These are phyloP conservation scores for Lucilia cuprina DNA, from an alignment of 1,140 invertebrate species.

Conservation along the genomic window DNA sequence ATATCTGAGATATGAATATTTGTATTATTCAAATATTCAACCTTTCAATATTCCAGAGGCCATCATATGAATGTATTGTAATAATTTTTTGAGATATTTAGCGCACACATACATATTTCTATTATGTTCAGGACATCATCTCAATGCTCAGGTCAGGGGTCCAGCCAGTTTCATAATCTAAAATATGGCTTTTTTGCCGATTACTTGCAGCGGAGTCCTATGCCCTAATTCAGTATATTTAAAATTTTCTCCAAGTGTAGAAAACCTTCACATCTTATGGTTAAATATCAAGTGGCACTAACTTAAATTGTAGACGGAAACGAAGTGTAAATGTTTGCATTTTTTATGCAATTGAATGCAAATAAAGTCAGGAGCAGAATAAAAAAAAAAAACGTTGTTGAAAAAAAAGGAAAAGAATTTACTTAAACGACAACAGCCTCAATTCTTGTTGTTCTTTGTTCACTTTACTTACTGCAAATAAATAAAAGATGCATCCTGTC, in stretches of 20 bases:
- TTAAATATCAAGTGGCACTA: conserved; percentile 39
- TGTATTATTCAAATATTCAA: too few relatives aligned
- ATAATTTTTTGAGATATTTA: too few relatives aligned
- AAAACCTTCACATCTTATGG: conserved; percentile 34
- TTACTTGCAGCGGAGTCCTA: too few relatives aligned
- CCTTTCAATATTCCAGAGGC: too few relatives aligned
- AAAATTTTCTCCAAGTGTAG: not conserved
- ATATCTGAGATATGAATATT: too few relatives aligned
- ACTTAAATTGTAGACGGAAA: conserved; percentile 9
- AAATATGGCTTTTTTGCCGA: too few relatives aligned
- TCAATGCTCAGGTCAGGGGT: too few relatives aligned
- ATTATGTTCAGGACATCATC: too few relatives aligned
- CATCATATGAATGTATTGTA: too few relatives aligned
- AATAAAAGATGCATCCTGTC: not conserved
- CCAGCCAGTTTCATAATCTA: too few relatives aligned
- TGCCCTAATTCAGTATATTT: not conserved
- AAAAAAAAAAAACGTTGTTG: not conserved
- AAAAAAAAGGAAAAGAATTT: not conserved
- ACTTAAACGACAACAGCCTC: conserved; percentile 4
- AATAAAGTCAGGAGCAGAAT: not conserved
- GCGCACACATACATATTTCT: too few relatives aligned
- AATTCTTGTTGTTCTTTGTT: not conserved
- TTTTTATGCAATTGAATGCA: conserved; percentile 37
- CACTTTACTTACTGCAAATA: not conserved
- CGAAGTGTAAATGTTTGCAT: conserved; percentile 22